Evolutionary conservation across 1,140 invertebrate genomes (phyloP), one percentile per base, ranked within the genome.

Genomic region (Meteorus sp.): DNA sequence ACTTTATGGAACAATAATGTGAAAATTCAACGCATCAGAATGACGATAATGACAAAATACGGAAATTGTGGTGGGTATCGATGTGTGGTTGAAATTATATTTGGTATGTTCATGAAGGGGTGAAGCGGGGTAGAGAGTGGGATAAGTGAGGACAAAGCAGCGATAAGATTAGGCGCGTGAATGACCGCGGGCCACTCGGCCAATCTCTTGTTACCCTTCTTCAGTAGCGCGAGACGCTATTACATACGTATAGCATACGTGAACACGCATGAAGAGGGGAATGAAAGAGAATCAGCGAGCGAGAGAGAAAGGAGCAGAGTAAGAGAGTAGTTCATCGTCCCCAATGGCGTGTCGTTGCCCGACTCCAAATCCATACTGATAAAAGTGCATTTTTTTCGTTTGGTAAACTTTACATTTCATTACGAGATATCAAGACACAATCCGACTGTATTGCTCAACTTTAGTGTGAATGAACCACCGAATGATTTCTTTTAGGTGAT

Each of bases 371-470:
- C 35, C 50, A 60, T 47, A 15, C 64, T 64, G 70, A 72, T 72
- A 73, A 71, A 72, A 72, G 62, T 66, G 64, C 59, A 67, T 70
- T 64, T n/a, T n/a, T n/a, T n/a, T 66, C 60, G 64, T 61, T 52
- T 51, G 23, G 56, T 58, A 58, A 58, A 58, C 56, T 58, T 58
- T 58, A 47, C 25, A 58, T 58, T 58, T 43, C 9, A 19, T 19
- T 35, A n/a, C 35, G 29, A 15, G 50, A 52, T 52, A 52, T 35
- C 45, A 15, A 58, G 35, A 31, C 48, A 58, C 47, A n/a, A n/a
- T n/a, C 37, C 33, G 23, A 19, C 33, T 15, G 3, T 27, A n/a
- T 29, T 39, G 3, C 15, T 4, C 23, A 48, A 27, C 39, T 25
- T 11, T 35, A 13, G 8, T 19, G 35, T 58, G 56, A 58, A 51